Percentiles rank a stretch among this genome's conserved stretches.
These are phyloP conservation scores for Papilio gigon DNA, from an alignment of 2,888 invertebrate species.

Conservation along the genomic window DNA sequence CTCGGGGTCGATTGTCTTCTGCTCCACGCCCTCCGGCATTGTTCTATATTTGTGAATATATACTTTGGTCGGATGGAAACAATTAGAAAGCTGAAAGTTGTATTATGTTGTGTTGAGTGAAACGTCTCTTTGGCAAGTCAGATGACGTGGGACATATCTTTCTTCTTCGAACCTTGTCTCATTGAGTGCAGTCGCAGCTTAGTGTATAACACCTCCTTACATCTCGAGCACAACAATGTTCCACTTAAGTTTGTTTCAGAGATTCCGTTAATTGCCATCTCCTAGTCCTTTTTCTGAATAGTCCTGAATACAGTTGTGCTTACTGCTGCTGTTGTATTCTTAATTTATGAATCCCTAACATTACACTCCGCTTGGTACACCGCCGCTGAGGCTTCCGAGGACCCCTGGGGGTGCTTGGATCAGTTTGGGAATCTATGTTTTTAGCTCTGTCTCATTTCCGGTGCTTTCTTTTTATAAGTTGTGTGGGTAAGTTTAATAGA, in stretches of 20 bases:
- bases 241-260: too few relatives aligned
- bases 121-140: conserved; percentile 4
- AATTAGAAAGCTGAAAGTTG: conserved; percentile 1
- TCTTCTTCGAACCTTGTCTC: conserved; percentile 5
- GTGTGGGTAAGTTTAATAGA: conserved; percentile 3
- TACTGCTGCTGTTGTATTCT: too few relatives aligned
- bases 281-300: too few relatives aligned
- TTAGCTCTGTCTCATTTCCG: background rate
- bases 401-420: too few relatives aligned
- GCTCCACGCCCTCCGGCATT: conserved; percentile 70
- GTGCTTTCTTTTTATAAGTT: background rate
- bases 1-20: conserved; percentile 71
- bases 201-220: background rate
- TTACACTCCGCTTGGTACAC: too few relatives aligned
- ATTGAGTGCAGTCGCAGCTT: background rate
- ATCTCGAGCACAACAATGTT: background rate
- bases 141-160: conserved; percentile 6
- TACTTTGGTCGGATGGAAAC: background rate
- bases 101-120: background rate
- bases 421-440: too few relatives aligned
- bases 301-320: too few relatives aligned
- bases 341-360: too few relatives aligned
- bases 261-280: too few relatives aligned
- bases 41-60: conserved; percentile 39
- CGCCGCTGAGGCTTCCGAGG: too few relatives aligned